phyloP scores from a whole-genome alignment of 2,113 vertebrate species.

The Catharus bicknelli region DNA sequence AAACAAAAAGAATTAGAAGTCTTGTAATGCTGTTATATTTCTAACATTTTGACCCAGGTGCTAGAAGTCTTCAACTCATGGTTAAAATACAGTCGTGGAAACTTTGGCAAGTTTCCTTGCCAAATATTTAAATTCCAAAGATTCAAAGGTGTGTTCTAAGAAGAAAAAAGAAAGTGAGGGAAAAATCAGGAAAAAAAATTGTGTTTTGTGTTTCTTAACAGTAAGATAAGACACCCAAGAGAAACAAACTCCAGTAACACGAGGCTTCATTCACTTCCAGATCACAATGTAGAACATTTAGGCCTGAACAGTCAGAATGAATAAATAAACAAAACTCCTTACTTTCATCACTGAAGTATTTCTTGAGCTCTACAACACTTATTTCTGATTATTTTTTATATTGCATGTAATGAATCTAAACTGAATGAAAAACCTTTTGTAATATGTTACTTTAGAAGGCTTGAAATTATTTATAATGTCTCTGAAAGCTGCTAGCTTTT shows the following conservation, averaged over 20 bases:
- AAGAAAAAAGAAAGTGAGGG: fast-evolving
- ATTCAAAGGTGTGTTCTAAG: not conserved
- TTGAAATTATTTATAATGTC: not conserved
- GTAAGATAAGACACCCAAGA: not conserved
- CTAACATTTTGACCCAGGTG: not conserved
- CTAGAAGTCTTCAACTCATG: not conserved
- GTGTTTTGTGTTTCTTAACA: not conserved
- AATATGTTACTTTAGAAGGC: not conserved
- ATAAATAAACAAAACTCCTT: not conserved
- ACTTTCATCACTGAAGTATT: not conserved
- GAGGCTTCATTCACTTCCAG: not conserved
- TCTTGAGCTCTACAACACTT: not conserved
- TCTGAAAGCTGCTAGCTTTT: not conserved
- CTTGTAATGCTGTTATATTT: not conserved
- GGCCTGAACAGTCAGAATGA: not conserved
- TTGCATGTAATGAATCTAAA: not conserved
- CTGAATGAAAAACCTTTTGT: not conserved
- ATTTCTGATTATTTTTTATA: not conserved
- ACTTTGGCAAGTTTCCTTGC: not conserved
- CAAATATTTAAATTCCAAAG: not conserved
- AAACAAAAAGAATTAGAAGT: not conserved
- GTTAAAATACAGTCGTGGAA: not conserved
- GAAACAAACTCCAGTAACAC: not conserved
- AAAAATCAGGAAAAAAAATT: not conserved
- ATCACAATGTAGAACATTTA: not conserved